A percentile compares a stretch with the other conserved stretches of the same genome.
phyloP scores from a whole-genome alignment of 2,888 invertebrate genomes.

The Harpalus rubripes region DNA sequence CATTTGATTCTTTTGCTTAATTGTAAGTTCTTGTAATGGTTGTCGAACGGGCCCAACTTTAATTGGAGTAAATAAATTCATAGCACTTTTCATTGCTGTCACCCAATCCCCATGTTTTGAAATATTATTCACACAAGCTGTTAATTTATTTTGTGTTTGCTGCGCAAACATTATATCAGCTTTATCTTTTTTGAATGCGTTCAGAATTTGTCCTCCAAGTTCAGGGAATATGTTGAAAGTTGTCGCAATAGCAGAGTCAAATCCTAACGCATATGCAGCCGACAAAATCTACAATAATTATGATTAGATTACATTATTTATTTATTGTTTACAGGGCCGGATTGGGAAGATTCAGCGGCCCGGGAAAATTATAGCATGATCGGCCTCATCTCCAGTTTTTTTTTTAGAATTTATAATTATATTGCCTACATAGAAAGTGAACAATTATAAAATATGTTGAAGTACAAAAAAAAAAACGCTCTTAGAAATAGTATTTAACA shows the following conservation, averaged over 20 bases:
- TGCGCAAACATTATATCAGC: slow-evolving; percentile 77
- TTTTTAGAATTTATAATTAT: too few species aligned
- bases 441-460: too few species aligned
- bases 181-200: slow-evolving; percentile 77
- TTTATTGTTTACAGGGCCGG: too few species aligned
- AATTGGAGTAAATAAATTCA: slow-evolving; percentile 81
- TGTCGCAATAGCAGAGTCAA: slow-evolving; percentile 86
- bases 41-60: slow-evolving; percentile 82
- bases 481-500: too few species aligned
- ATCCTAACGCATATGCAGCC: slow-evolving; percentile 84
- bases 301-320: background rate
- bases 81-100: slow-evolving; percentile 85
- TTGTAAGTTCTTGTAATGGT: slow-evolving; percentile 79
- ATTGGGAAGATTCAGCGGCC: too few species aligned
- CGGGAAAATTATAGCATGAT: too few species aligned
- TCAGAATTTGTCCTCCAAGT: slow-evolving; percentile 80
- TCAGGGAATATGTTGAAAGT: slow-evolving; percentile 84
- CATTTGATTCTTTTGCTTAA: slow-evolving; percentile 62
- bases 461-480: too few species aligned
- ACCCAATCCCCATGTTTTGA: slow-evolving; percentile 81
- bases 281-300: slow-evolving; percentile 80
- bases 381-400: too few species aligned
- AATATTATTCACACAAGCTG: slow-evolving; percentile 73
- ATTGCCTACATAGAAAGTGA: too few species aligned
- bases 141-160: slow-evolving; percentile 78